Conservation (phyloP, 1,140 invertebrate genomes). For the Panagrolaimus sp. region DNA sequence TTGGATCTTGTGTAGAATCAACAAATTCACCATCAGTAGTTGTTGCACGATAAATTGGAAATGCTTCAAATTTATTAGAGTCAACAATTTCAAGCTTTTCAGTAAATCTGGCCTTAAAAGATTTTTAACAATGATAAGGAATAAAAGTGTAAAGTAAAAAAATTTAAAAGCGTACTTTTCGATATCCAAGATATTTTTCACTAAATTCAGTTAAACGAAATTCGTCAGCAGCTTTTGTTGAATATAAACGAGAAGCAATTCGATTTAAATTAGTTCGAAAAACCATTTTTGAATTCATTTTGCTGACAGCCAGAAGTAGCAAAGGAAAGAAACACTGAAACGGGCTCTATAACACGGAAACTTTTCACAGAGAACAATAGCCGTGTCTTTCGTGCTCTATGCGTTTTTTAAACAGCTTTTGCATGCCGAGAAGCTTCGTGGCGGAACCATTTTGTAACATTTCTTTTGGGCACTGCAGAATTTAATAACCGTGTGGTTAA, state of each 20-base stretch:
- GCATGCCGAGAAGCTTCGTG: no score
- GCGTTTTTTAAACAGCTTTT: no score
- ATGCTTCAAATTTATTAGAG: constrained; percentile 29
- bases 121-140: constrained; percentile 9
- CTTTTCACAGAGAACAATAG: no score
- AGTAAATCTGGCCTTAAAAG: constrained; percentile 53
- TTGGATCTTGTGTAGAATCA: constrained; percentile 40
- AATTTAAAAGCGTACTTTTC: constrained; percentile 45
- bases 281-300: no score
- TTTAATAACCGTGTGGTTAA: no score
- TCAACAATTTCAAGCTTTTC: constrained; percentile 49
- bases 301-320: no score
- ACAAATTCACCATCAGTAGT: constrained; percentile 52
- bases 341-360: no score
- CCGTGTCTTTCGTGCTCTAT: no score
- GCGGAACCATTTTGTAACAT: no score
- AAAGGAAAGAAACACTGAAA: no score
- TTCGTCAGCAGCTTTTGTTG: constrained; percentile 36
- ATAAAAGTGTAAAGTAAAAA: not conserved
- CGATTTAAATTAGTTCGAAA: no score
- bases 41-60: constrained; percentile 58
- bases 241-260: not conserved
- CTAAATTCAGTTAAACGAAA: constrained; percentile 51
- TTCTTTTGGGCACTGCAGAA: no score
- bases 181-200: constrained; percentile 53